Conservation (phyloP, 35 echinoderm and acorn worm species). For the Eucidaris tribuloides region DNA sequence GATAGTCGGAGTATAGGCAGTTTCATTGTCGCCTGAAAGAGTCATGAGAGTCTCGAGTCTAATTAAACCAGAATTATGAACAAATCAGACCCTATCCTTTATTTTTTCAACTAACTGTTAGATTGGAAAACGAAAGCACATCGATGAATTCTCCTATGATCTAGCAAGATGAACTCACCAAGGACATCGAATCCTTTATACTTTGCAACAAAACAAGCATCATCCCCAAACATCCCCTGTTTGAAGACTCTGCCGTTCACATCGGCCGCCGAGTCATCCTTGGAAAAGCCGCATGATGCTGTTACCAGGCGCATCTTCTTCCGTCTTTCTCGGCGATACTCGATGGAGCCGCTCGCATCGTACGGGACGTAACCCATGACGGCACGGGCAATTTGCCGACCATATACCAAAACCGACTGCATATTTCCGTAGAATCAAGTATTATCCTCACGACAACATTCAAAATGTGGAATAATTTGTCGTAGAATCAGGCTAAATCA, state of each 20-base stretch:
- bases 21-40: too few relatives aligned
- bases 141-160: too few relatives aligned
- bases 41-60: too few relatives aligned
- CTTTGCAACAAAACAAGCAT: slow-evolving; percentile 92
- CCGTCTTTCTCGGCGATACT: slow-evolving; percentile 42
- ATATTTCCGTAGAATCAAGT: slow-evolving; percentile 27
- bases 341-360: slow-evolving; percentile 74
- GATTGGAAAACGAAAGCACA: too few relatives aligned
- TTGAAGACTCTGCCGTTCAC: slow-evolving; percentile 64
- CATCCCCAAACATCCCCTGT: slow-evolving; percentile 91
- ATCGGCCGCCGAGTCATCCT: slow-evolving; percentile 41
- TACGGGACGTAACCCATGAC: slow-evolving; percentile 85
- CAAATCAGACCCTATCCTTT: too few relatives aligned
- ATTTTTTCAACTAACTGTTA: too few relatives aligned
- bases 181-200: slow-evolving; percentile 84
- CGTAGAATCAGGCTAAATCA: neutral
- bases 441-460: neutral
- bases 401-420: slow-evolving; percentile 98
- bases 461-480: neutral
- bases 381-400: slow-evolving; percentile 79
- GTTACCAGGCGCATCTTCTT: slow-evolving; percentile 70
- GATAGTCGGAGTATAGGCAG: too few relatives aligned
- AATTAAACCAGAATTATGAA: too few relatives aligned
- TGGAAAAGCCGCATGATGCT: slow-evolving; percentile 89
- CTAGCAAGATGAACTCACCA: too few relatives aligned